A percentile compares a stretch with the other conserved stretches of the same genome.
Conservation (phyloP, 2,888 invertebrate genomes). For the Thumatha senex region DNA sequence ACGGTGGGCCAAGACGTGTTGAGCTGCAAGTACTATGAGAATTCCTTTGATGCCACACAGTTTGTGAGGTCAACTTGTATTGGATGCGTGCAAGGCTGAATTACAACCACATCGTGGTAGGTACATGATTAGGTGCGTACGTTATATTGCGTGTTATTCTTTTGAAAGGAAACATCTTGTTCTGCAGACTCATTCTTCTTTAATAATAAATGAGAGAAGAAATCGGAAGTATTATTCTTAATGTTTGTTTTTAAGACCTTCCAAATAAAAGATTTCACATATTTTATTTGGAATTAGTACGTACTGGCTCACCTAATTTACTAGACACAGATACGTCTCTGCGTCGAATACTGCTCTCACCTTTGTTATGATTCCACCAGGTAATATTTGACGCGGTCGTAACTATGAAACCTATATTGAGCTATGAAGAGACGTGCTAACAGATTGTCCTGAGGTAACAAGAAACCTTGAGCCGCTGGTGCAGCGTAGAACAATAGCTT, state of each 20-base stretch:
- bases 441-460: too few relatives aligned
- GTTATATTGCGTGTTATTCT: slow-evolving; percentile 29
- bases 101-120: slow-evolving; percentile 39
- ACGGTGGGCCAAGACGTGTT: slow-evolving; percentile 29
- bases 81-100: slow-evolving; percentile 39
- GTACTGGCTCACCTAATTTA: too few relatives aligned
- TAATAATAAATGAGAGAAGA: slow-evolving; percentile 25
- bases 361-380: too few relatives aligned
- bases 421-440: too few relatives aligned
- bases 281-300: too few relatives aligned
- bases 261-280: too few relatives aligned
- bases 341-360: too few relatives aligned
- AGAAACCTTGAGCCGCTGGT: too few relatives aligned
- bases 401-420: too few relatives aligned
- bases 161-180: slow-evolving; percentile 22
- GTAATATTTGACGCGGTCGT: too few relatives aligned
- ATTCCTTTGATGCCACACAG: slow-evolving; percentile 4
- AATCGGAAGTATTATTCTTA: slow-evolving; percentile 7
- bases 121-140: slow-evolving; percentile 49
- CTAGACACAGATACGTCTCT: too few relatives aligned
- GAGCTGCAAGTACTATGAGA: slow-evolving; percentile 23
- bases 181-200: slow-evolving; percentile 11
- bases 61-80: slow-evolving; percentile 16
- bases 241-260: background rate
- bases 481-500: too few relatives aligned